A percentile compares a stretch with the other conserved stretches of the same genome.
Conservation (phyloP, 2,113 vertebrate genomes). For the Mirounga angustirostris region DNA sequence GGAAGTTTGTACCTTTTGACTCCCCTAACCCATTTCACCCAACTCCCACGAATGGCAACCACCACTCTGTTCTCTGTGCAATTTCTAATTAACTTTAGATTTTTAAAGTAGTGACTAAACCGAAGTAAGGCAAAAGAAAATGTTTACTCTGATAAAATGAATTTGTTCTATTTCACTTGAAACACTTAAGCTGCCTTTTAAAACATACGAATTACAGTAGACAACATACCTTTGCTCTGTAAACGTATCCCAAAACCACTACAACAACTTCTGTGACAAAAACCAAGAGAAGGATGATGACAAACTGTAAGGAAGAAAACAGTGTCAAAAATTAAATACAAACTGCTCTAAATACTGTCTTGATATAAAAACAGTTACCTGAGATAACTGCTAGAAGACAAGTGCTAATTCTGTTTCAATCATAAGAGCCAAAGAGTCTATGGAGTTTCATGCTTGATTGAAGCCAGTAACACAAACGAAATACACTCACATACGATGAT, state of each 20-base stretch:
- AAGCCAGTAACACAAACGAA: not conserved
- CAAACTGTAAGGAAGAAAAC: constrained; percentile 92
- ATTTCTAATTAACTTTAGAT: constrained; percentile 1
- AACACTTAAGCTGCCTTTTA: constrained; percentile 22
- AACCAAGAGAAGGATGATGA: constrained; percentile 96
- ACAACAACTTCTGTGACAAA: constrained; percentile 98
- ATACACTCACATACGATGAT: fast-evolving
- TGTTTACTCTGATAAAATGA: not conserved
- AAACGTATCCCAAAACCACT: constrained; percentile 97
- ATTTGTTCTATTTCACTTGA: not conserved
- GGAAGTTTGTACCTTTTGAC: not conserved
- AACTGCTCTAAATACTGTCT: constrained; percentile 12
- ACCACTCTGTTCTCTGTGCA: not conserved
- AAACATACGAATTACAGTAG: not conserved
- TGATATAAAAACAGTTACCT: not conserved
- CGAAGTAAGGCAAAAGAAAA: constrained; percentile 54
- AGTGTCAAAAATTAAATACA: constrained; percentile 50
- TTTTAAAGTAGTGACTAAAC: constrained; percentile 15
- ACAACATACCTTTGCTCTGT: constrained; percentile 96
- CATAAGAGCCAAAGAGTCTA: not conserved
- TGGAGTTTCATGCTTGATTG: not conserved
- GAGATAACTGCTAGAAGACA: not conserved
- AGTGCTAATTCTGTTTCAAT: not conserved
- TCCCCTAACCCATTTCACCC: not conserved
- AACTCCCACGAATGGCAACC: not conserved